These are phyloP conservation scores for Cololabis saira DNA, from an alignment of 2,113 vertebrate genomes.

Conservation along the genomic window DNA sequence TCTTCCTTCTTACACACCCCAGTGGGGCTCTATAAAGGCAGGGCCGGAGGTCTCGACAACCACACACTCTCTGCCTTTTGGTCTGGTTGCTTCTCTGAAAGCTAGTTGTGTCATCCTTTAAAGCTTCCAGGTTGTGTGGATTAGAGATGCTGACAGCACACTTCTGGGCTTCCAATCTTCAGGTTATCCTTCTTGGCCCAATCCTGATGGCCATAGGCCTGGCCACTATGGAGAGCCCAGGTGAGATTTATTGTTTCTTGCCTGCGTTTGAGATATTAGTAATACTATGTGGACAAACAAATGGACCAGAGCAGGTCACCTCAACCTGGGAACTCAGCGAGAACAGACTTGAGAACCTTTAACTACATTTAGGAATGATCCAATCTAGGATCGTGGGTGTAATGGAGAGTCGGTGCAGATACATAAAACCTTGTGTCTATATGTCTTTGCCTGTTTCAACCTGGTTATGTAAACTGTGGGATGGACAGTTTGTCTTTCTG, in stretches of 20 bases:
- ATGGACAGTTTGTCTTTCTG: conserved; percentile 54
- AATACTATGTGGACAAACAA: conserved; percentile 57
- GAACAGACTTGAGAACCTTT: conserved; percentile 30
- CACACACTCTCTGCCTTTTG: conserved; percentile 53
- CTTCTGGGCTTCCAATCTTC: conserved; percentile 39
- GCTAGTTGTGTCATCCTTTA: conserved; percentile 37
- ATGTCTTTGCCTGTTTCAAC: conserved; percentile 48
- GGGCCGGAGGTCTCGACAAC: conserved; percentile 73
- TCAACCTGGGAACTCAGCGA: conserved; percentile 35
- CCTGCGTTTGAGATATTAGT: conserved; percentile 57
- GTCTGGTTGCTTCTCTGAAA: conserved; percentile 41
- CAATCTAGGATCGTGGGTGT: conserved; percentile 43
- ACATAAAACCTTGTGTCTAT: conserved; percentile 36
- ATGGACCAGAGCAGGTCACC: conserved; percentile 53
- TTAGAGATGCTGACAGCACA: conserved; percentile 60
- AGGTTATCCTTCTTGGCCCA: conserved; percentile 64
- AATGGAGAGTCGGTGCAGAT: conserved; percentile 17
- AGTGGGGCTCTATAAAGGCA: conserved; percentile 81
- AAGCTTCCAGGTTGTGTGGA: conserved; percentile 50
- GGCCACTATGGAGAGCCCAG: conserved; percentile 63
- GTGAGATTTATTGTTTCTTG: conserved; percentile 65
- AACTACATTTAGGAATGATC: conserved; percentile 4
- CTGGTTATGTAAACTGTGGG: conserved; percentile 43
- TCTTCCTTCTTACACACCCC: conserved; percentile 78
- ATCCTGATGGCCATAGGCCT: conserved; percentile 46